A percentile compares a stretch with the other conserved stretches of the same genome.
Conservation (phyloP, 2,113 vertebrate genomes). For the Ia io region DNA sequence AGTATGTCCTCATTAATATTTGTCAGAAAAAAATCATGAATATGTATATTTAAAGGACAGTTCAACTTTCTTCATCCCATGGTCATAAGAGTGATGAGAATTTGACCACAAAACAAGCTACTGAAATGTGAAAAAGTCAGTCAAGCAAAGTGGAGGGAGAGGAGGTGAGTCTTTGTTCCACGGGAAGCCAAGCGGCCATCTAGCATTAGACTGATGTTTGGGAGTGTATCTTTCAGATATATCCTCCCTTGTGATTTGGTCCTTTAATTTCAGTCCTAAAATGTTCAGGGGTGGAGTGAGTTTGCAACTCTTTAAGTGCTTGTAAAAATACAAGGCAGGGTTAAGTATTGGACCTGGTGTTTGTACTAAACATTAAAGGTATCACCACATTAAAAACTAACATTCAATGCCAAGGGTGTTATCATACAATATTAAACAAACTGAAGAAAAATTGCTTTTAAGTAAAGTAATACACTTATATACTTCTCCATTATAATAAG, state of each 20-base stretch:
- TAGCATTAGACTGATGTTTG: background rate
- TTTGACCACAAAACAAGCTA: background rate
- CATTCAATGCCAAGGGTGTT: background rate
- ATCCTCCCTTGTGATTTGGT: background rate
- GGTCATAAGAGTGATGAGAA: background rate
- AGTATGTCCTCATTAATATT: background rate
- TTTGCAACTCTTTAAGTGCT: background rate
- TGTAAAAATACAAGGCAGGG: background rate
- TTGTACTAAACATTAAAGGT: background rate
- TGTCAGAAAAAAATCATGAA: background rate
- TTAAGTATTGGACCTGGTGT: background rate
- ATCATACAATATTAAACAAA: background rate
- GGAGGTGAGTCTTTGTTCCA: background rate
- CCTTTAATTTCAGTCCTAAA: background rate
- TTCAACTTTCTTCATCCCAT: background rate
- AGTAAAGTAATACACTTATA: background rate
- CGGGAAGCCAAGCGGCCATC: background rate
- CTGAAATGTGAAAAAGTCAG: constrained; percentile 21
- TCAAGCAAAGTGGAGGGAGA: background rate
- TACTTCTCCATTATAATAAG: background rate
- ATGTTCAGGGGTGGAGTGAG: background rate
- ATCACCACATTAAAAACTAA: background rate
- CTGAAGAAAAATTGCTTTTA: background rate
- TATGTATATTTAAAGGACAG: constrained; percentile 16
- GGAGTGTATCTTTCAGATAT: background rate